Evolutionary conservation across 2,888 invertebrate genomes (phyloP), one percentile per base, ranked within the genome.

Genomic region (Eupithecia insigniata): DNA sequence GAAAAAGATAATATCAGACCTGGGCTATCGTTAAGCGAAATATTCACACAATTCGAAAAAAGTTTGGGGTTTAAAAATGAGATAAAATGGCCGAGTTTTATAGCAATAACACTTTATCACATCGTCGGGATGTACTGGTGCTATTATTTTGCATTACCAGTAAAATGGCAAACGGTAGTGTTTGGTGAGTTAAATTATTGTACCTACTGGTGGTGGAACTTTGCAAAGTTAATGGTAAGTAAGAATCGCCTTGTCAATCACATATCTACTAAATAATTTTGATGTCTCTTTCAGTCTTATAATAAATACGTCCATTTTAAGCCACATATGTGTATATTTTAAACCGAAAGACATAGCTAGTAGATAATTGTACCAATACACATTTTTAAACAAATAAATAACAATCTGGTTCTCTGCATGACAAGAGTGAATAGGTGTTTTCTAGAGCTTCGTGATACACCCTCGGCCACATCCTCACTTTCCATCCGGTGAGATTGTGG

Each of bases 21-120:
- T 0, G 77, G 80, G 22, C 76, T 79, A 51, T 83, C 85, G 66
- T 72, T 89, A n/a, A 85, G 86, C 85, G 87, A 87, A 85, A 82
- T 85, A 79, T 85, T 92, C 69, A 84, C 84, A 64, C 75, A 80
- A 64, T 87, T 92, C 36, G 92, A 92, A 80, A 92, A 92, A 79
- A 85, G 80, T 77, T 84, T 93, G 67, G 91, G 91, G 2, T 92
- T 91, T 76, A 84, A 92, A 85, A 94, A 93, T 83, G 90, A 92
- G 16, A 89, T 94, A 76, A 94, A 94, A 84, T 94, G 93, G 93
- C 77, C 83, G 0, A 91, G 86, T 79, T 87, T 86, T 67, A 87
- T 91, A 70, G 82, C 87, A 67, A 90, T 93, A 61, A 83, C 80
- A 46, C 73, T 90, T 26, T 92, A 93, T 80, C 93, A 94, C 74